These are phyloP conservation scores for Drosophila percnosoma DNA, from an alignment of 2,888 invertebrate genomes.

Conservation along the genomic window DNA sequence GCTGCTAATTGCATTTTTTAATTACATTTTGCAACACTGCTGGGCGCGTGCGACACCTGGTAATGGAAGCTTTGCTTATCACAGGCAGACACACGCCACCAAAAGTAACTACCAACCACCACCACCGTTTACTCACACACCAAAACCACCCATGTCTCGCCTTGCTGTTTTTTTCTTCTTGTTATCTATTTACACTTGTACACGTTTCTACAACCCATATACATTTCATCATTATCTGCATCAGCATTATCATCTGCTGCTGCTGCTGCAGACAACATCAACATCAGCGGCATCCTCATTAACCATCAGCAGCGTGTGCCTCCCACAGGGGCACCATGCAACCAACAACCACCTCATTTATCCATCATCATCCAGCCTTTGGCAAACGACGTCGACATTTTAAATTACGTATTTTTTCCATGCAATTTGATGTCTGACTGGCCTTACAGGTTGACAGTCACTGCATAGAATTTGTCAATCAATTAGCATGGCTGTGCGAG, in stretches of 20 bases:
- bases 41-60: slow-evolving; percentile 29
- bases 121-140: background rate
- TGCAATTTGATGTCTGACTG: slow-evolving; percentile 54
- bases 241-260: slow-evolving; percentile 15
- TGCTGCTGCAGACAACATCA: slow-evolving; percentile 38
- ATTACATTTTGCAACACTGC: slow-evolving; percentile 74
- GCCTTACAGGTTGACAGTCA: slow-evolving; percentile 64
- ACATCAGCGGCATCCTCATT: slow-evolving; percentile 34
- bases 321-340: slow-evolving; percentile 8
- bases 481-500: slow-evolving; percentile 68
- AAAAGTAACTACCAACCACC: slow-evolving; percentile 14
- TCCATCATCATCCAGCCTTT: slow-evolving; percentile 1
- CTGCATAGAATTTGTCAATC: slow-evolving; percentile 43
- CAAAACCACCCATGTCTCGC: background rate
- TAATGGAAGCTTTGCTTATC: slow-evolving; percentile 30
- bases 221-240: slow-evolving; percentile 60
- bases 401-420: slow-evolving; percentile 69
- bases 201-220: slow-evolving; percentile 71
- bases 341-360: background rate
- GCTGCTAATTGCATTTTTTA: slow-evolving; percentile 73
- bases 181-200: slow-evolving; percentile 81
- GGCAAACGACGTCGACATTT: slow-evolving; percentile 37
- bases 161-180: slow-evolving; percentile 20
- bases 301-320: slow-evolving; percentile 14
- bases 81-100: slow-evolving; percentile 10